Base-by-base conservation (phyloP, 2,797 vertebrate genomes). In the Rallus crepitans region DNA sequence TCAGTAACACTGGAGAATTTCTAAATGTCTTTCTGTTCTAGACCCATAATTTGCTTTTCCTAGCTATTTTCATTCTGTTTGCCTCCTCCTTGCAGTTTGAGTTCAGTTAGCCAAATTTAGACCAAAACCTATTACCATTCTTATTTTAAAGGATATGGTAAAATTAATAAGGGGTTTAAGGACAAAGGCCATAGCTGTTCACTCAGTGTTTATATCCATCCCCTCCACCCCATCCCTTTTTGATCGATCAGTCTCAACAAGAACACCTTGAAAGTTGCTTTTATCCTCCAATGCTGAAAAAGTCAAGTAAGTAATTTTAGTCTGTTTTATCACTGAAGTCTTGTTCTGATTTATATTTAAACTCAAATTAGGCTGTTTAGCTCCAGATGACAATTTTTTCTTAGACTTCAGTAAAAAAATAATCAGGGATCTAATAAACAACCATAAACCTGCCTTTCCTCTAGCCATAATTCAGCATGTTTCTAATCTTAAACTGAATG, bases 401-500 rank as follows among this genome's bases (percentile, higher is more conserved):
- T 20, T 47, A 47, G 4, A n/a, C 5, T 27, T 39, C 6, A 18
- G 10, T 28, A 4, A n/a, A 39, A 89, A 90, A 42, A 19, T 52
- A 72, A 8, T 63, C 47, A 71, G 66, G 18, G 55, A 48, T 17
- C 30, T 52, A 35, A 45, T 83, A 90, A 92, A 65, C 79, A 72
- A 33, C 39, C n/a, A 91, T 79, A 96, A 97, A 95, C 61, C 50
- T 72, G 69, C 73, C 93, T 87, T 79, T n/a, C 33, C 50, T 71
- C 19, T 72, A 28, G 84, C 82, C 63, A 31, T 88, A 95, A 96
- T 95, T 83, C 73, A 92, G 80, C 25, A 87, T 81, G 42, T 93
- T 95, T 95, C 71, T 76, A 35, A 89, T 27, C 55, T 70, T 93
- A 69, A 93, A 16, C 20, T 75, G 92, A 94, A 93, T 79, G 87